Evolutionary conservation across 2,113 vertebrate genomes (phyloP).

Genomic region (Lepus europaeus): DNA sequence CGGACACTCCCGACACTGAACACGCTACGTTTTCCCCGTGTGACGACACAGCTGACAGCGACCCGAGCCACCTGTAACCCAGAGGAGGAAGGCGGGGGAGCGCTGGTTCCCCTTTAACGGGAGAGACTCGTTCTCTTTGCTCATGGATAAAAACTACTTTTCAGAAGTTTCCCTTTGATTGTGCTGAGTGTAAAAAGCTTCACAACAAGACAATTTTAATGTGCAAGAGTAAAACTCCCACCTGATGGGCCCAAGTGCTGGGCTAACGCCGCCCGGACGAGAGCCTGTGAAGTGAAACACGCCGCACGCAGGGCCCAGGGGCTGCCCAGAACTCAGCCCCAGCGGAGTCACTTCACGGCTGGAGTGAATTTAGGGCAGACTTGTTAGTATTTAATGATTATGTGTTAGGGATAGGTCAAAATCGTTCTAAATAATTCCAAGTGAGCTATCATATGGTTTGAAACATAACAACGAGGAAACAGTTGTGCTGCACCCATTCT

Average conservation of each 20-base stretch:
- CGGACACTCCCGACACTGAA: not conserved
- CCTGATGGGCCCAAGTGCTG: no score
- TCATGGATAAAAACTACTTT: not conserved
- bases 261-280: no score
- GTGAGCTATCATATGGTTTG: not conserved
- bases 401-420: accelerated
- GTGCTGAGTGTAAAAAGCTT: not conserved
- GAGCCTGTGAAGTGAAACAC: not conserved
- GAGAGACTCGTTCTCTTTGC: not conserved
- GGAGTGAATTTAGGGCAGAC: not conserved
- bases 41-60: not conserved
- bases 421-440: not conserved
- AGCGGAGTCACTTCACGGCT: accelerated
- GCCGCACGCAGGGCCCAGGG: not conserved
- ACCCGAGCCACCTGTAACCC: not conserved
- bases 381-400: accelerated
- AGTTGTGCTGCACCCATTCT: not conserved
- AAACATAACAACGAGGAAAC: not conserved
- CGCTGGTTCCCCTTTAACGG: no score
- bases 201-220: conserved; percentile 10
- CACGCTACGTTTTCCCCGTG: accelerated
- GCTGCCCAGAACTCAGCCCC: not conserved
- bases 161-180: not conserved
- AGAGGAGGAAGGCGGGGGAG: no score
- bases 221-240: conserved; percentile 14